Evolutionary conservation across 2,797 vertebrate genomes (phyloP).

Genomic region (Anguilla megastoma): DNA sequence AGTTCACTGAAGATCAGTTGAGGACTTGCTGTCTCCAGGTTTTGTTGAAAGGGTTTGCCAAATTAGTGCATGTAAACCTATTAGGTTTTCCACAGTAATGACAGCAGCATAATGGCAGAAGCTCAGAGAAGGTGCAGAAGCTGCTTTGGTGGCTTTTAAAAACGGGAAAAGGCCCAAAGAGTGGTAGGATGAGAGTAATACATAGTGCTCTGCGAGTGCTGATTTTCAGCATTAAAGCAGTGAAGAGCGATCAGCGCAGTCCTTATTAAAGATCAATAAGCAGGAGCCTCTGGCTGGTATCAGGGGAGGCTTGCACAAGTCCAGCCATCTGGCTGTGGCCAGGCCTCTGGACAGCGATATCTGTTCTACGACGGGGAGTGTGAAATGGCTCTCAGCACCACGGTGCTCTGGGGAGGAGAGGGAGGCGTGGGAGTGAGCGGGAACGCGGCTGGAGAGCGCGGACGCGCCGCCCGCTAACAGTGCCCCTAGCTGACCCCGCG

Average conservation of each 20-base stretch:
- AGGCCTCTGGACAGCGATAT: constrained; percentile 17
- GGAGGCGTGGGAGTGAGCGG: constrained; percentile 43
- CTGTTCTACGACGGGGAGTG: constrained; percentile 28
- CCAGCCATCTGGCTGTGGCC: background rate
- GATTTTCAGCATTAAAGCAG: background rate
- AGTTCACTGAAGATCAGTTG: constrained; percentile 14
- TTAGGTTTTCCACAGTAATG: background rate
- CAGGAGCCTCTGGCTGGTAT: background rate
- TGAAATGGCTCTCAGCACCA: constrained; percentile 44
- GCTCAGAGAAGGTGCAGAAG: background rate
- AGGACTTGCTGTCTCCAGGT: background rate
- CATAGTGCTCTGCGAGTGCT: background rate
- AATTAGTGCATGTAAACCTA: too few species aligned
- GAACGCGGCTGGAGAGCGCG: background rate
- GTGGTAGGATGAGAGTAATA: background rate
- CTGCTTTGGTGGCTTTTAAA: background rate
- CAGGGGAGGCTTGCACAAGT: background rate
- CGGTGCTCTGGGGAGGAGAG: constrained; percentile 30
- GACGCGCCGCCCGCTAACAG: too few species aligned
- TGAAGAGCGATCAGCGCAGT: background rate
- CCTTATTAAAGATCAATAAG: background rate
- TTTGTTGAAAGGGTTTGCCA: background rate
- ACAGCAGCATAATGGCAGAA: background rate
- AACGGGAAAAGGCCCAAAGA: background rate
- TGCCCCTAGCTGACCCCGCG: background rate